These are phyloP conservation scores for Asbolus verrucosus DNA, from an alignment of 1,140 invertebrate genomes.

Conservation along the genomic window DNA sequence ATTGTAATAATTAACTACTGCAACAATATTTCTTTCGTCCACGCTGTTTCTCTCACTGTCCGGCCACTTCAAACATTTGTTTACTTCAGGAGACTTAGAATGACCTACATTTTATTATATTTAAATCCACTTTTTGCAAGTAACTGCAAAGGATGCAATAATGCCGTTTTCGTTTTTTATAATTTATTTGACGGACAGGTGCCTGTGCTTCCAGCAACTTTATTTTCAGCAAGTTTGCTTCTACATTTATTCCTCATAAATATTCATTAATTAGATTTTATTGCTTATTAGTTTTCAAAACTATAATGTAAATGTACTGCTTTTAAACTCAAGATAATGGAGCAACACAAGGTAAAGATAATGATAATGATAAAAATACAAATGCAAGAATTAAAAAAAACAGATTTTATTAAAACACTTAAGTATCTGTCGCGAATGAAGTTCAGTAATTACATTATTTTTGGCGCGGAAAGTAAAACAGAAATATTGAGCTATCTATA, in stretches of 20 bases:
- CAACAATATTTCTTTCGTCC: not conserved
- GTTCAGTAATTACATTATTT: no score
- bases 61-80: no score
- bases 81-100: no score
- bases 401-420: no score
- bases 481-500: no score
- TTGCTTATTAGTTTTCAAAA: constrained; percentile 10
- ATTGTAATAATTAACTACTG: not conserved
- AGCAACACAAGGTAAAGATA: not conserved
- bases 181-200: constrained; percentile 35
- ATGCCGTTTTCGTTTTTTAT: constrained; percentile 18
- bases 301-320: constrained; percentile 22
- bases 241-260: constrained; percentile 20
- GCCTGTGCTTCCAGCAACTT: constrained; percentile 11
- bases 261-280: constrained; percentile 37
- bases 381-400: no score
- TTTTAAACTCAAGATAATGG: constrained; percentile 9
- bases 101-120: constrained; percentile 34
- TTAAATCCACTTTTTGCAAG: constrained; percentile 13
- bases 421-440: no score
- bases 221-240: constrained; percentile 31
- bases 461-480: no score
- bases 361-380: not conserved
- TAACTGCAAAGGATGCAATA: constrained; percentile 24
- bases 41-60: no score